Base-by-base conservation (phyloP, 2,797 vertebrate genomes). In the Erithacus rubecula region DNA sequence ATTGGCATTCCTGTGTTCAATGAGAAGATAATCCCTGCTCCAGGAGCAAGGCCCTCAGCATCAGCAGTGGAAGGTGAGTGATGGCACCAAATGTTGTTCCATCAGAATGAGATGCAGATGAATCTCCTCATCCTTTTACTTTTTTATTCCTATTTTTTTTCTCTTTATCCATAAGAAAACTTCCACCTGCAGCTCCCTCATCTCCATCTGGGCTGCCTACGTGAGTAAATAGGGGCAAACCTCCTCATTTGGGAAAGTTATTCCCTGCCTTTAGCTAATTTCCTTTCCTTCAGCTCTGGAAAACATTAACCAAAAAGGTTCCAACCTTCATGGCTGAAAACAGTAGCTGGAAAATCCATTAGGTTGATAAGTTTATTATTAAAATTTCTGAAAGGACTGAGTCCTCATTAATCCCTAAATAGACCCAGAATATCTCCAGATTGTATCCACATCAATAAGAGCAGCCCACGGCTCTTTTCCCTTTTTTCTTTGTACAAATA, bases 291-390 rank as follows among this genome's bases (percentile, higher is more conserved):
- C n/a, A 41, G 62, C 59, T 93, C 91, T 91, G 89, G 89, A 93
- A 95, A 79, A 62, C 60, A 92, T 95, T 86, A 93, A 39, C 43
- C 56, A 76, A 41, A 83, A 90, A 84, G 10, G 5, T 81, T 80
- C 81, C 83, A 67, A 17, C 14, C 30, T 79, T 86, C 56, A 49
- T 9, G 58, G 70, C 81, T 92, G 86, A 74, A 87, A 87, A 90
- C 68, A 56, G 78, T 74, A 95, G 87, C 89, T 93, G 90, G 87
- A 93, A 95, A 96, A 94, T 70, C 77, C 84, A 94, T 87, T 67
- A 82, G 37, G n/a, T 37, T 6, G 13, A 52, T 29, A 60, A 15
- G 89, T 72, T 92, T 89, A n/a, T 84, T 77, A 89, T 59, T 85
- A 74, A 89, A 90, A 83, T 44, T 59, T 18, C 10, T 80, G 67